Evolutionary conservation across 2,888 invertebrate species (phyloP).

Genomic region (Cantharis flavilabris): DNA sequence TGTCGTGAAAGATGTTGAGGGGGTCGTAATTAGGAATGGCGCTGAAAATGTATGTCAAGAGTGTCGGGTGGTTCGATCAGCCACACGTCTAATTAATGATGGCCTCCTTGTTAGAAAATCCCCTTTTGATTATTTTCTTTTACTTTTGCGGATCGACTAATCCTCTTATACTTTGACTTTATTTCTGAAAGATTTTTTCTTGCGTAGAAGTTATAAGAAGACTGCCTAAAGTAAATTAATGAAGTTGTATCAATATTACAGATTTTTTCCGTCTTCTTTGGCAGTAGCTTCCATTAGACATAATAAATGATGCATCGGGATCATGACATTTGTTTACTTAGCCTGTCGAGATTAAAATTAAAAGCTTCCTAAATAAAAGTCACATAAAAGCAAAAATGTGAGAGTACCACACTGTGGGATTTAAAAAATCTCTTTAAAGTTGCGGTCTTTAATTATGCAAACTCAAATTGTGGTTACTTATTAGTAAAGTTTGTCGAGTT

Average conservation of each 20-base stretch:
- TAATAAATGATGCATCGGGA: conserved; percentile 51
- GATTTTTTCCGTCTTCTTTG: conserved; percentile 32
- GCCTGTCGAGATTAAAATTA: conserved; percentile 41
- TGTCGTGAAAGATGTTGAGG: not conserved
- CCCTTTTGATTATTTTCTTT: conserved; percentile 42
- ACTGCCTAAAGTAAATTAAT: conserved; percentile 30
- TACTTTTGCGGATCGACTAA: conserved; percentile 42
- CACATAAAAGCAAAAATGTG: not conserved
- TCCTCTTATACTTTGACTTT: conserved; percentile 42
- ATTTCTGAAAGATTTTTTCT: conserved; percentile 7
- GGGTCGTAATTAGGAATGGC: conserved; percentile 40
- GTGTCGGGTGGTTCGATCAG: conserved; percentile 39
- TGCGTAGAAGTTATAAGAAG: not conserved
- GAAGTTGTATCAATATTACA: conserved; percentile 24
- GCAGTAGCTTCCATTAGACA: conserved; percentile 46
- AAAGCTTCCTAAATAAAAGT: conserved; percentile 36
- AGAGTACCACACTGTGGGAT: not conserved
- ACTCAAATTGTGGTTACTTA: not conserved
- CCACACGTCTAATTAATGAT: conserved; percentile 46
- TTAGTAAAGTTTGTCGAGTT: conserved; percentile 22
- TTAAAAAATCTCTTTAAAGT: conserved; percentile 2
- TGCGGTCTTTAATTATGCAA: not conserved
- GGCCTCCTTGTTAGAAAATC: conserved; percentile 33
- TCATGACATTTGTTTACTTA: conserved; percentile 46
- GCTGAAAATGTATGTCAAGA: conserved; percentile 40